phyloP scores from a whole-genome alignment of 2,888 invertebrate genomes.

The Plebejus argus region DNA sequence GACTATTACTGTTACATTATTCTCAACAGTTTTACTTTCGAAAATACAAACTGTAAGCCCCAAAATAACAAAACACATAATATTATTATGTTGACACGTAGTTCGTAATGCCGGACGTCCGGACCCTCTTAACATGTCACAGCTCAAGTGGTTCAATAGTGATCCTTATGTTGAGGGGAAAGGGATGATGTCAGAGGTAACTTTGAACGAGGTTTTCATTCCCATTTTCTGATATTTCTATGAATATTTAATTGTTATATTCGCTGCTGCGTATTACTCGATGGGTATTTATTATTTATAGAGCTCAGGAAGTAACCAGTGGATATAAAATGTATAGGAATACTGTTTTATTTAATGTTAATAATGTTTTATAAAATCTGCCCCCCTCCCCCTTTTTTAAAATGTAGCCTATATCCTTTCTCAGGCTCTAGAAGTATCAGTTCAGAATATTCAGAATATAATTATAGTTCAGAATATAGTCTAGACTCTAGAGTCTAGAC shows the following conservation, averaged over 20 bases:
- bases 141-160: not conserved
- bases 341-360: not conserved
- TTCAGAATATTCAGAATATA: too few species aligned
- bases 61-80: not conserved
- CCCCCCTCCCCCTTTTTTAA: too few species aligned
- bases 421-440: too few species aligned
- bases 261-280: not conserved
- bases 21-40: not conserved
- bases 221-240: not conserved
- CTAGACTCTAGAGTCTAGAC: too few species aligned
- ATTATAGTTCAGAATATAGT: too few species aligned
- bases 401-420: too few species aligned
- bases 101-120: not conserved
- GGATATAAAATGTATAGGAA: not conserved
- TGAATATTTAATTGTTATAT: not conserved
- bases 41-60: not conserved
- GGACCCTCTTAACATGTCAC: not conserved
- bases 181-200: not conserved
- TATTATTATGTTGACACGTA: not conserved
- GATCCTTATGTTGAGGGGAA: not conserved
- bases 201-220: not conserved
- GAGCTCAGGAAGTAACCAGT: not conserved
- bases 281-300: not conserved
- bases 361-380: too few species aligned
- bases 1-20: not conserved